Conservation (phyloP, 2,888 invertebrate genomes). For the Nasonia oneida region DNA sequence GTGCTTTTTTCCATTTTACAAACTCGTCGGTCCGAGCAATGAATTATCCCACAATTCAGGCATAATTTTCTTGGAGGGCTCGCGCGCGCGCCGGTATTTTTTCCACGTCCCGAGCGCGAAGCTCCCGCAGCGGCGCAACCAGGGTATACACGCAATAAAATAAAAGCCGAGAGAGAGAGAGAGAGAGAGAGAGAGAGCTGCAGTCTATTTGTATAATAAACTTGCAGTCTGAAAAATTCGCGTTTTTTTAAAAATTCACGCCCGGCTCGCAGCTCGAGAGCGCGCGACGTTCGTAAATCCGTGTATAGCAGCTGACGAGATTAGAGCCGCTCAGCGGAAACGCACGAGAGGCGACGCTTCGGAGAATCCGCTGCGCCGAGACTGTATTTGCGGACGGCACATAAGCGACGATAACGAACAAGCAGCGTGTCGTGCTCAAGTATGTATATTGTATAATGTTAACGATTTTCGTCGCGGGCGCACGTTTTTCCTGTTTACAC, state of each 20-base stretch:
- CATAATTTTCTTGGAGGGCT: not conserved
- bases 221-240: not conserved
- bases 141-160: not conserved
- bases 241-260: not conserved
- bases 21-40: not conserved
- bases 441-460: not conserved
- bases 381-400: not conserved
- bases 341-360: not conserved
- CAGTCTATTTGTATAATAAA: slow-evolving; percentile 8
- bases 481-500: slow-evolving; percentile 11
- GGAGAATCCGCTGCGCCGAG: not conserved
- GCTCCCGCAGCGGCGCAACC: not conserved
- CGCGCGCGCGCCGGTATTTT: not conserved
- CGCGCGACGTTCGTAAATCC: not conserved
- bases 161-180: not conserved
- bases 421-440: not conserved
- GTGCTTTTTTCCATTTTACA: not conserved
- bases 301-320: not conserved
- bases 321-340: not conserved
- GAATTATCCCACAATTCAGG: not conserved
- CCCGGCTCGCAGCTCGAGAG: not conserved
- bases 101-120: not conserved
- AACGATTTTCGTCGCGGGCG: not conserved
- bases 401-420: not conserved
- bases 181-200: not conserved